Conservation (phyloP, 2,113 vertebrate genomes). For the Phylloscopus whistleri region DNA sequence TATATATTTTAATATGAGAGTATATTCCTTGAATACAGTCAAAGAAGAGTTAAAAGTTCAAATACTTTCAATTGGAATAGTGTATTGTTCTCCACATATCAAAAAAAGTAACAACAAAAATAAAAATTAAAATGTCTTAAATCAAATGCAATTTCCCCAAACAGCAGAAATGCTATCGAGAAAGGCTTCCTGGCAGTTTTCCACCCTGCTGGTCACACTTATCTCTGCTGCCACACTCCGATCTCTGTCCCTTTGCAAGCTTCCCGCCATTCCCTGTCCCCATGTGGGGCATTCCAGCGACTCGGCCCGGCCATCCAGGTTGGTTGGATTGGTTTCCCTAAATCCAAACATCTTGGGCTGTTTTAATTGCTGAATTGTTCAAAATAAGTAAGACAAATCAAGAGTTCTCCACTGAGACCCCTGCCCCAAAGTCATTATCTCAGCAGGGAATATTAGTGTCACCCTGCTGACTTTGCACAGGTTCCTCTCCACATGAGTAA, state of each 20-base stretch:
- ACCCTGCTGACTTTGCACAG: neutral
- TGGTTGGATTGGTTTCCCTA: neutral
- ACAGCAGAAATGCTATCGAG: neutral
- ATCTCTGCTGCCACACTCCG: neutral
- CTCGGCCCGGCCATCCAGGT: neutral
- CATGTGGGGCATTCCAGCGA: rapidly evolving
- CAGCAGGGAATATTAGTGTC: neutral
- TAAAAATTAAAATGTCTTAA: neutral
- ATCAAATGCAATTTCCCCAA: neutral
- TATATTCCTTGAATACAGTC: neutral
- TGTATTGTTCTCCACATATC: rapidly evolving
- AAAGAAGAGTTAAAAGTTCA: neutral
- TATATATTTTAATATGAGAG: neutral
- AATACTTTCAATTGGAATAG: neutral
- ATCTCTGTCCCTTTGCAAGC: neutral
- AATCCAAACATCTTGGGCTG: neutral
- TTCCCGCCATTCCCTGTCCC: rapidly evolving
- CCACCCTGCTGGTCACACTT: neutral
- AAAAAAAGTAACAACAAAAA: neutral
- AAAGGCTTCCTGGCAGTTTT: neutral
- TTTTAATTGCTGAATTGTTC: neutral
- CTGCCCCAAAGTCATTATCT: neutral
- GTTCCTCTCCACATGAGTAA: neutral
- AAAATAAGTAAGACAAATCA: neutral
- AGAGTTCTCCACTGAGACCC: neutral